phyloP scores from a whole-genome alignment of 2,797 vertebrate species.

The Pyrocephalus nanus region DNA sequence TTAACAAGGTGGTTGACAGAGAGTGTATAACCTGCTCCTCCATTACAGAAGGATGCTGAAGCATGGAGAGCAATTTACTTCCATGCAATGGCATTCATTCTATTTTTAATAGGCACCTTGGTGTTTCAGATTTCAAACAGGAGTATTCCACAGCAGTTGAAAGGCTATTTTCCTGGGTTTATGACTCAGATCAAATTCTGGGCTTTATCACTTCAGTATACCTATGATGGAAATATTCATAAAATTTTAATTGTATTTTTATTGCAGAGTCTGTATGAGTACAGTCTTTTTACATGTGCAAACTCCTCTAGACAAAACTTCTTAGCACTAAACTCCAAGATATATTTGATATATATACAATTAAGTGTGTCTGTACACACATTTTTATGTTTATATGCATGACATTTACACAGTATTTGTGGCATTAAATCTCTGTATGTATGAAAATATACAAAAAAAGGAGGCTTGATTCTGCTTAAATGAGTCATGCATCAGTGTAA shows the following conservation, averaged over 20 bases:
- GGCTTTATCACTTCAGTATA: constrained; percentile 34
- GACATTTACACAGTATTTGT: not conserved
- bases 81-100: not conserved
- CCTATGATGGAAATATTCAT: constrained; percentile 49
- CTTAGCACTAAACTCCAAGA: not conserved
- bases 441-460: not conserved
- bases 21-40: not conserved
- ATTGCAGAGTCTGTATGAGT: not conserved
- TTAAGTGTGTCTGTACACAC: not conserved
- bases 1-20: constrained; percentile 9
- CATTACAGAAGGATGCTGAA: not conserved
- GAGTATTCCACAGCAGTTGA: constrained; percentile 9
- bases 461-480: not conserved
- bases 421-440: not conserved
- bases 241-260: constrained; percentile 53
- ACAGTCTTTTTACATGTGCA: not conserved
- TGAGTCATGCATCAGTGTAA: not conserved
- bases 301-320: not conserved
- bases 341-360: not conserved
- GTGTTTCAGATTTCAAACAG: constrained; percentile 33
- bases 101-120: constrained; percentile 21
- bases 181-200: constrained; percentile 42
- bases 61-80: constrained; percentile 9
- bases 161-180: constrained; percentile 48
- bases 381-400: not conserved